Evolutionary conservation across 2,797 vertebrate genomes (phyloP), one percentile per base, ranked within the genome.

Genomic region (Bradypus variegatus): DNA sequence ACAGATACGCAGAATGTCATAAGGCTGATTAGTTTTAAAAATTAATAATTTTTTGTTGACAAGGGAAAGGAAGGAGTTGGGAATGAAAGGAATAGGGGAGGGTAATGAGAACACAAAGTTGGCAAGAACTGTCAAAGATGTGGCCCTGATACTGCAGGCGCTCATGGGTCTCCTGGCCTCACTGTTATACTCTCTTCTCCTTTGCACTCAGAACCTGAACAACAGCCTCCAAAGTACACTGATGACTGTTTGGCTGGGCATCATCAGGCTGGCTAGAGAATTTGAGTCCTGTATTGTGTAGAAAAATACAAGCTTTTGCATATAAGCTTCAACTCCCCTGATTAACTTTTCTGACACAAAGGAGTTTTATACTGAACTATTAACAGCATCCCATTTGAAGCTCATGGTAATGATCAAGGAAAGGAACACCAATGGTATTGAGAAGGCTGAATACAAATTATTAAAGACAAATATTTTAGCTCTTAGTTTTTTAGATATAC

Each of bases 121-220:
- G 27, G 33, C 19, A 58, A 23, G 5, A 21, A 8, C 8, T 8
- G 12, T 19, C 50, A 64, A 12, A 7, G 25, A 23, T 13, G 33
- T 2, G 4, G 55, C 9, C 6, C 41, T 8, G 18, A 3, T 1
- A 8, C 48, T 18, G 29, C 0, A n/a, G 9, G 10, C 1, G 3
- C 75, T 4, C 41, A 8, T 0, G 10, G 58, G 33, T 21, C n/a
- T 86, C 14, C 15, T 1, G 14, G 27, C 48, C 48, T 41, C 23
- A 48, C 75, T 25, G 75, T 16, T 25, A 55, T 2, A 9, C 21
- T 29, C 50, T 31, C 89, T 33, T 58, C 21, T 69, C 41, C 33
- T 67, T 67, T 23, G 48, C 82, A 70, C 25, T 31, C 12, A 18
- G 48, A 75, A 23, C 12, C 31, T n/a, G 29, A 14, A 12, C 58